These are phyloP conservation scores for Patella depressa DNA, from an alignment of 2,888 invertebrate species.

Conservation along the genomic window DNA sequence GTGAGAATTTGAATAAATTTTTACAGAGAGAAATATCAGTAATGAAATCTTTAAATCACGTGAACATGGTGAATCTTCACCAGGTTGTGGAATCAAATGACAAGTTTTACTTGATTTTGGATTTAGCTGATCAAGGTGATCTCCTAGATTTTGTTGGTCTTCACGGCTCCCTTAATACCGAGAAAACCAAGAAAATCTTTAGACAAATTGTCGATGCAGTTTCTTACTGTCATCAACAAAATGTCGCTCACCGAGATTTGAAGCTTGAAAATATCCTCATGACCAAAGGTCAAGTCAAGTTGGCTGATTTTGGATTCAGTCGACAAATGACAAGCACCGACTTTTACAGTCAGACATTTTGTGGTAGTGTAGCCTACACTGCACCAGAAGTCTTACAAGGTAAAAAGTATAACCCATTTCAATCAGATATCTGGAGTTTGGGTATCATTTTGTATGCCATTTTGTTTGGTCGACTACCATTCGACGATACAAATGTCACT, in stretches of 20 bases:
- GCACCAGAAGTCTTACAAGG: conserved; percentile 8
- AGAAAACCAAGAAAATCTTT: conserved; percentile 8
- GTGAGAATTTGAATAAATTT: background rate
- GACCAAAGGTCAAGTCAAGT: background rate
- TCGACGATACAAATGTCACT: conserved; percentile 3
- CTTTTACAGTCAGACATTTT: conserved; percentile 1
- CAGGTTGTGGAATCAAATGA: background rate
- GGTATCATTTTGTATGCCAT: background rate
- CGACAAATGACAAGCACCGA: conserved; percentile 8
- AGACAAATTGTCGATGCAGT: conserved; percentile 6
- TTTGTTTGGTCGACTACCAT: background rate
- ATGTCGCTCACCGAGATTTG: conserved; percentile 6
- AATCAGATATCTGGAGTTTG: background rate
- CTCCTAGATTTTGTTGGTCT: conserved; percentile 3
- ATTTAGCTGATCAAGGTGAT: conserved; percentile 4
- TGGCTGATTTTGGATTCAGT: conserved; percentile 7
- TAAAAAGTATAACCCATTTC: conserved; percentile 2
- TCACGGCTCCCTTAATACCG: conserved; percentile 6
- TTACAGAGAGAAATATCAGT: background rate
- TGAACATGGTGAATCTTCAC: background rate
- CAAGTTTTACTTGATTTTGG: background rate
- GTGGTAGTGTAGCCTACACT: conserved; percentile 8
- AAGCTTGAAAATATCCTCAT: conserved; percentile 1
- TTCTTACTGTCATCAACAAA: conserved; percentile 1
- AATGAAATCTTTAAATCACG: background rate